A percentile compares a stretch with the other conserved stretches of the same genome.
These are phyloP conservation scores for Lophotis ruficrista DNA, from an alignment of 2,113 vertebrate species.

Conservation along the genomic window DNA sequence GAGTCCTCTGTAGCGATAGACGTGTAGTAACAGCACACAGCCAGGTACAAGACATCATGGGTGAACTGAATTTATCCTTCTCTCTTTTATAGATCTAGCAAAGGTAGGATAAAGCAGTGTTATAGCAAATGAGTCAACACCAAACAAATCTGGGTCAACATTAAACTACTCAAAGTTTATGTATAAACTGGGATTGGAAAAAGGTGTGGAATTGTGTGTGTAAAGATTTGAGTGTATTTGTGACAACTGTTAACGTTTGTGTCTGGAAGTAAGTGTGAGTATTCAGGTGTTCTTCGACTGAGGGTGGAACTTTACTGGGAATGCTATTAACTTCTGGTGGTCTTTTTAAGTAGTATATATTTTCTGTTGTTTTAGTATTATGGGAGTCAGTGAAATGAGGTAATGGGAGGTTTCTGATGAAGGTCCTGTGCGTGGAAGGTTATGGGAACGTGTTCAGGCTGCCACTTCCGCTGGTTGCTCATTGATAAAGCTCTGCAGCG, in stretches of 20 bases:
- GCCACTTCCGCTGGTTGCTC: not conserved
- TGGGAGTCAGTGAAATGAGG: not conserved
- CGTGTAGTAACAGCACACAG: rapidly evolving
- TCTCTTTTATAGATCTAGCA: not conserved
- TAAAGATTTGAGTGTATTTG: not conserved
- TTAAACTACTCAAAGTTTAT: not conserved
- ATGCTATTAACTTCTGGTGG: not conserved
- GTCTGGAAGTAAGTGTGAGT: not conserved
- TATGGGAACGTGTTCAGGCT: not conserved
- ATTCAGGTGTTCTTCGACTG: rapidly evolving
- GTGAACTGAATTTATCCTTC: not conserved
- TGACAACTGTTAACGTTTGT: not conserved
- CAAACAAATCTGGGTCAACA: not conserved
- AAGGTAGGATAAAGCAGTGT: not conserved
- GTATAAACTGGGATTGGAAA: not conserved
- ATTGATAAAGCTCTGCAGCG: not conserved
- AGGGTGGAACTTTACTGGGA: not conserved
- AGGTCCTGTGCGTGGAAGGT: rapidly evolving
- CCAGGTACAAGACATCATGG: not conserved
- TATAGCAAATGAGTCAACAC: not conserved
- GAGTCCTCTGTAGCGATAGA: not conserved
- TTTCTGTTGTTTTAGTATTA: rapidly evolving
- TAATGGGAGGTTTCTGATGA: not conserved
- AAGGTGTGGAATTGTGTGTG: not conserved
- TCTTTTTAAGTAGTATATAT: not conserved